Conservation (phyloP, 2,113 vertebrate species). For the Saccopteryx leptura region DNA sequence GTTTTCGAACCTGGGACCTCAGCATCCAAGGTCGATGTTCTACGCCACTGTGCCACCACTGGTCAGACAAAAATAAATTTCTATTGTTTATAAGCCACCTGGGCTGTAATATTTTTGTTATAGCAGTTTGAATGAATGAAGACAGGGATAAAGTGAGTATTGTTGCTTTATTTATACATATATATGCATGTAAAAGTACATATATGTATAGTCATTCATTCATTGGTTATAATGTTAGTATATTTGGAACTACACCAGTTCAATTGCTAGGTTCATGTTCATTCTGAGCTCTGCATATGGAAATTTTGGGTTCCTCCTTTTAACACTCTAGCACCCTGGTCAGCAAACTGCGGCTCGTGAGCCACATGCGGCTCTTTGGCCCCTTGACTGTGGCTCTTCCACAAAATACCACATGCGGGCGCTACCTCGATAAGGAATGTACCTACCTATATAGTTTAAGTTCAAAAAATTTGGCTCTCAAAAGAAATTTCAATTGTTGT, state of each 20-base stretch:
- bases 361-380: too few relatives aligned
- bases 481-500: too few relatives aligned
- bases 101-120: not conserved
- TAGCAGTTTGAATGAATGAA: not conserved
- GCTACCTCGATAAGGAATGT: too few relatives aligned
- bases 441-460: too few relatives aligned
- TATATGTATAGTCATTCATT: not conserved
- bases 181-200: too few relatives aligned
- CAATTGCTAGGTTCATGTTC: not conserved
- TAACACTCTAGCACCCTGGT: not conserved
- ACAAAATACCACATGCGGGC: too few relatives aligned
- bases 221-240: not conserved
- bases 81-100: not conserved
- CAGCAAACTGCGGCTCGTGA: too few relatives aligned
- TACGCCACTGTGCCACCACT: too few relatives aligned
- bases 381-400: too few relatives aligned
- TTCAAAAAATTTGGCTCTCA: too few relatives aligned
- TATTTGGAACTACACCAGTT: not conserved
- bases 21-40: too few relatives aligned
- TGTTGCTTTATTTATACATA: not conserved
- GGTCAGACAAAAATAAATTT: not conserved
- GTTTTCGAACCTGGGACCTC: too few relatives aligned
- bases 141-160: not conserved
- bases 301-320: constrained; percentile 22
- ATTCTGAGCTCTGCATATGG: not conserved